Evolutionary conservation across 2,797 vertebrate species (phyloP).

Genomic region (Nothura maculosa): DNA sequence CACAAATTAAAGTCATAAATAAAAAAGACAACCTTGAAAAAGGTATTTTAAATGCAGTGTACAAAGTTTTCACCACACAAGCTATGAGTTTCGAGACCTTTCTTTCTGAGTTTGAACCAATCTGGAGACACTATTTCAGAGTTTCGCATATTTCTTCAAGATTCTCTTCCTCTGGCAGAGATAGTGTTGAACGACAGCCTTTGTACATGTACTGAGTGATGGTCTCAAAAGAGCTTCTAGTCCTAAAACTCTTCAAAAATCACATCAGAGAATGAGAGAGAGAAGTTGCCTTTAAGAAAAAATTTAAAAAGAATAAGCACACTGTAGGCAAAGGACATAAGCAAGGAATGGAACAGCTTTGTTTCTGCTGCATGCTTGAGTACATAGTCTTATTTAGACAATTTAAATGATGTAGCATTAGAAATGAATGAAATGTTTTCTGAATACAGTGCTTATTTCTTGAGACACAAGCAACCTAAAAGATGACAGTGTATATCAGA

Average conservation of each 20-base stretch:
- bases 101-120: not conserved
- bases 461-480: not conserved
- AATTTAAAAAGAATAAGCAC: too few species aligned
- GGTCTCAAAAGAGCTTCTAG: not conserved
- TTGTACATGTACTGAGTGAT: not conserved
- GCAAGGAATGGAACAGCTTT: not conserved
- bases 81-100: not conserved
- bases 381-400: not conserved
- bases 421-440: not conserved
- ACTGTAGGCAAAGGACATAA: too few species aligned
- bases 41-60: not conserved
- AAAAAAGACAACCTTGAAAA: not conserved
- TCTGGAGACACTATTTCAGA: not conserved
- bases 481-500: not conserved
- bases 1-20: slow-evolving; percentile 1
- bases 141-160: not conserved
- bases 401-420: not conserved
- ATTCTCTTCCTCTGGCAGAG: not conserved
- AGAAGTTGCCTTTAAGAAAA: not conserved
- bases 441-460: not conserved
- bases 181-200: not conserved
- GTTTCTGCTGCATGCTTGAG: not conserved
- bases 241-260: not conserved
- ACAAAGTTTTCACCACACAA: not conserved
- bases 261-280: not conserved